Base-by-base conservation (phyloP, 2,113 vertebrate genomes). In the Podocnemis expansa region DNA sequence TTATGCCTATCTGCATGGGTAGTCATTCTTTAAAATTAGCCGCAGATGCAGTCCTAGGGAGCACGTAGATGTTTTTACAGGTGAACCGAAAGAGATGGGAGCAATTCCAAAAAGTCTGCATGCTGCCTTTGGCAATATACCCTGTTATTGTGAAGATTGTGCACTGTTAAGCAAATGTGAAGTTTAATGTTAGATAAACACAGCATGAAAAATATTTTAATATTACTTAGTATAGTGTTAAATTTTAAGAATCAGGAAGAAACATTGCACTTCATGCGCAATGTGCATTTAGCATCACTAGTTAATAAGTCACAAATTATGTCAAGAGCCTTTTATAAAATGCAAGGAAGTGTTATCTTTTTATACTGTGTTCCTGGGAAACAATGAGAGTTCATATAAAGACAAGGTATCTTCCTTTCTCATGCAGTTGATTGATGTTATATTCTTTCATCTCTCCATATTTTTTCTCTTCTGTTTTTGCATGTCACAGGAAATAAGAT, bases 41-140 rank as follows among this genome's bases (percentile, higher is more conserved):
- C 98, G 98, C 98, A 98, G 98, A 98, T 98, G 98, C 97, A 98
- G 96, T 98, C 98, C 97, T 98, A 98, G 98, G 97, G 98, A 98
- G 98, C 98, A 98, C 95, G 96, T 98, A 98, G 98, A 99, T 98
- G 98, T 99, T 99, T 99, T 98, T 98, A 99, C 98, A 99, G 98
- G 98, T 98, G 98, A 98, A 98, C 98, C 98, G 98, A 99, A 98
- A 98, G 98, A 98, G 98, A 98, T 98, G 98, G 98, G 98, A 98
- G 96, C 98, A 93, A 93, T 97, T 98, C 98, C 98, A 98, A 97
- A 97, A 98, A 97, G 98, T 98, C 98, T 97, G 97, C 98, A 97
- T 96, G 98, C 98, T 98, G 98, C 98, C 97, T 98, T 98, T 98
- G 98, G 98, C 98, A 98, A 97, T 97, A 91, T 97, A 98, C 96